These are phyloP conservation scores for Coluber constrictor DNA, from an alignment of 2,797 vertebrate species.

Conservation along the genomic window DNA sequence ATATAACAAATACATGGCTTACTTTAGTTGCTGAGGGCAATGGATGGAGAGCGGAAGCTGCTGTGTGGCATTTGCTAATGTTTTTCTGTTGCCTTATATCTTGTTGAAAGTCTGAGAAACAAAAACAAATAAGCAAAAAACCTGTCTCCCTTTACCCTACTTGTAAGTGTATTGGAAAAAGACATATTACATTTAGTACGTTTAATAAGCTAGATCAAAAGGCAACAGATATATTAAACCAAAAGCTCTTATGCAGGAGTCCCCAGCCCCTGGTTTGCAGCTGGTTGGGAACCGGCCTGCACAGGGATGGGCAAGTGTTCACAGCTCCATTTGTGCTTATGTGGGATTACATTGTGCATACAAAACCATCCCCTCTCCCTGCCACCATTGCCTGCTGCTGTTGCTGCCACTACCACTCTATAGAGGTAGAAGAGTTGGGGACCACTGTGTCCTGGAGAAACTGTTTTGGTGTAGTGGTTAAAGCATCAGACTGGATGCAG, in stretches of 20 bases:
- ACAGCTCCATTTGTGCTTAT: neutral
- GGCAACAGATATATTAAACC: neutral
- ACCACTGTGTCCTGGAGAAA: neutral
- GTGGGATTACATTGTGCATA: neutral
- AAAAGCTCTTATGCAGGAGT: neutral
- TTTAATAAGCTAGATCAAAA: slow-evolving; percentile 43
- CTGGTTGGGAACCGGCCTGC: neutral
- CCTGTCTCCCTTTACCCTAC: slow-evolving; percentile 35
- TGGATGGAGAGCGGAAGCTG: slow-evolving; percentile 39
- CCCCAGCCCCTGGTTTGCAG: neutral
- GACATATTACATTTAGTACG: slow-evolving; percentile 40
- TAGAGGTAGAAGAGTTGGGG: neutral
- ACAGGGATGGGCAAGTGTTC: neutral
- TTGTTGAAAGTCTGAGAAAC: slow-evolving; percentile 34
- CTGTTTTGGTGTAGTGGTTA: neutral
- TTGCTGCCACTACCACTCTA: neutral
- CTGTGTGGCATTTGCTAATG: slow-evolving; percentile 24
- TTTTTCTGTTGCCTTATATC: slow-evolving; percentile 61
- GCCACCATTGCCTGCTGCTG: too few species aligned
- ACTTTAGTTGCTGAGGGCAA: neutral
- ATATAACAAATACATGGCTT: neutral
- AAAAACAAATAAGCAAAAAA: slow-evolving; percentile 39
- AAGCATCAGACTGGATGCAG: neutral
- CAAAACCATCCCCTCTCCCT: neutral
- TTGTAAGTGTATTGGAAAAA: slow-evolving; percentile 9